Conservation (phyloP, 1,140 invertebrate genomes). For the Ceratina japonica region DNA sequence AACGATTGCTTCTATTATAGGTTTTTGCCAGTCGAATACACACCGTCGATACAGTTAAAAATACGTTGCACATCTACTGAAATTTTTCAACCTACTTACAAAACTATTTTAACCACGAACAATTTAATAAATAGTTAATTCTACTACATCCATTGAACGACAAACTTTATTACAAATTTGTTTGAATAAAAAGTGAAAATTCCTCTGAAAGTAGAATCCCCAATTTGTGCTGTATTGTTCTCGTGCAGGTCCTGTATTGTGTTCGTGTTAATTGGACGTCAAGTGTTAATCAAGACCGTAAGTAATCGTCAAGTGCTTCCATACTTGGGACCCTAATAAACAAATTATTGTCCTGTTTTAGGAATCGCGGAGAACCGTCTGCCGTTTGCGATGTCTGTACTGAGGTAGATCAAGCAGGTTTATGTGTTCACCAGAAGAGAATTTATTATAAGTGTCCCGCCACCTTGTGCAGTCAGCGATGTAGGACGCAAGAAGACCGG, state of each 20-base stretch:
- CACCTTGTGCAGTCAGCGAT: too few relatives aligned
- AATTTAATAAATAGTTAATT: too few relatives aligned
- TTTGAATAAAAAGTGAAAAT: background rate
- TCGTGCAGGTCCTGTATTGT: background rate
- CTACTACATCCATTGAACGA: too few relatives aligned
- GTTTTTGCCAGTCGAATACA: slow-evolving; percentile 28
- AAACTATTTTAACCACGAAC: too few relatives aligned
- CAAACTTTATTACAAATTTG: background rate
- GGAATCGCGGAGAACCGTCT: too few relatives aligned
- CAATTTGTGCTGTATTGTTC: background rate
- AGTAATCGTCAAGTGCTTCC: slow-evolving; percentile 35
- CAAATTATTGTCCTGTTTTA: slow-evolving; percentile 65
- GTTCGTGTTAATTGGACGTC: background rate
- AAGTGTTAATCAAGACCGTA: slow-evolving; percentile 53
- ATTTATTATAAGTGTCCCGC: too few relatives aligned
- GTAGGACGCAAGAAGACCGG: too few relatives aligned
- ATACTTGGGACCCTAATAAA: slow-evolving; percentile 56
- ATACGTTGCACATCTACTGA: slow-evolving; percentile 24
- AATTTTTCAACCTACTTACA: background rate
- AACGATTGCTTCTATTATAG: slow-evolving; percentile 38
- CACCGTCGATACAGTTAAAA: slow-evolving; percentile 29
- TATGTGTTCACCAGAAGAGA: too few relatives aligned
- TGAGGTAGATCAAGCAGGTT: too few relatives aligned
- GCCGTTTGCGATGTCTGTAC: too few relatives aligned
- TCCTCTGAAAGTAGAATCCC: background rate